Conservation (phyloP, 92 coral and sea anemone species). For the Muricea muricata region DNA sequence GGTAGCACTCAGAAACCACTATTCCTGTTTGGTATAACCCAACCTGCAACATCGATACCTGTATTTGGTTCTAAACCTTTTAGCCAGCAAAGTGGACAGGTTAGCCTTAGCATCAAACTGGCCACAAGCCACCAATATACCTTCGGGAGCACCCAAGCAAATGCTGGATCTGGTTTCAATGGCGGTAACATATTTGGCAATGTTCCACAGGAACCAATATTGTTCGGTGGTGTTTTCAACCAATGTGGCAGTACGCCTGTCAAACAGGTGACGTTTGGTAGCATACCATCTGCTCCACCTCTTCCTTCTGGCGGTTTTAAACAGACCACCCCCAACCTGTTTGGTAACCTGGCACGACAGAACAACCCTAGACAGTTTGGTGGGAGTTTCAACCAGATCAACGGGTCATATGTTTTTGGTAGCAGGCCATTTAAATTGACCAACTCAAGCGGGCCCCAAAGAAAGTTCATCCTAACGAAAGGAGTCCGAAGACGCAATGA, state of each 20-base stretch:
- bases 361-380: not conserved
- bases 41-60: not conserved
- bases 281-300: too few species aligned
- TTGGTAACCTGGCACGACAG: too few species aligned
- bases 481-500: not conserved
- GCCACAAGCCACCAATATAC: not conserved
- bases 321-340: too few species aligned
- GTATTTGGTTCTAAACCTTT: not conserved
- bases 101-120: not conserved
- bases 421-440: not conserved
- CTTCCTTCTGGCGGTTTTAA: too few species aligned
- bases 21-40: not conserved
- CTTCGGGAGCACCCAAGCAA: not conserved
- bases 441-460: not conserved
- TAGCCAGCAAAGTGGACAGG: not conserved
- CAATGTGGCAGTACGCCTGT: not conserved
- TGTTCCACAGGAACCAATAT: not conserved
- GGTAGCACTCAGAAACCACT: not conserved
- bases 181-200: not conserved
- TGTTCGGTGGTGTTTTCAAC: not conserved
- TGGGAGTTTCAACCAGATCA: not conserved
- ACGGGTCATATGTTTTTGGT: not conserved
- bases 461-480: not conserved
- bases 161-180: too few species aligned
- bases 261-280: too few species aligned